Base-by-base conservation (phyloP, 2,113 vertebrate species). In the Lagopus muta region DNA sequence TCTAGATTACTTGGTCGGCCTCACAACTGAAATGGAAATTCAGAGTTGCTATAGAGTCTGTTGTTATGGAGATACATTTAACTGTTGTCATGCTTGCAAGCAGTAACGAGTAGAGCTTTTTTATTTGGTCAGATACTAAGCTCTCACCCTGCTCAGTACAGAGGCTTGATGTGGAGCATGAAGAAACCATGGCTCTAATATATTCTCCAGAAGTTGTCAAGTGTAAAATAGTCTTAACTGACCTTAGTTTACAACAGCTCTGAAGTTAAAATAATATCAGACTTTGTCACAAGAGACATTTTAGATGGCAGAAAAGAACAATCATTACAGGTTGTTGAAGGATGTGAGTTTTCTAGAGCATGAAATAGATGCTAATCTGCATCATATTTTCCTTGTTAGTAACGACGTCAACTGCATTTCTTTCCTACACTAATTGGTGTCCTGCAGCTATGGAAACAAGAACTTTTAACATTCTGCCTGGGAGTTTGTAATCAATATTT, bases 401-500 rank as follows among this genome's bases (percentile, higher is more conserved):
- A 30, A 10, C 52, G 30, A 17, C 17, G 52, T 69, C 66, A 85
- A 61, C 58, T 87, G 36, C 17, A 21, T 72, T 92, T 19, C 11
- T 87, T 87, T 71, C 75, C 43, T 82, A 76, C 79, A 43, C 73
- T 91, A 94, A 61, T 54, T 70, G 52, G 21, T 62, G 47, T 71
- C 65, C 83, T 67, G 61, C 36, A 79, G 58, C 81, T 85, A 54
- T 19, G 54, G 70, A 79, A 73, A 57, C 1, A 25, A 50, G 24
- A 87, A 27, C 1, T 6, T 69, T 47, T 27, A 0, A 64, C 71
- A 81, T 58, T 90, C 86, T 76, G 15, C 24, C 43, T 79, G 34
- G 2, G 40, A 70, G 25, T n/a, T 91, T 84, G 85, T 13, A 57
- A 78, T 94, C 66, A 61, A 9, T 89, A 93, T 75, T 92, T 89